These are phyloP conservation scores for Aphaenogaster floridana DNA, from an alignment of 1,140 invertebrate species.

Conservation along the genomic window DNA sequence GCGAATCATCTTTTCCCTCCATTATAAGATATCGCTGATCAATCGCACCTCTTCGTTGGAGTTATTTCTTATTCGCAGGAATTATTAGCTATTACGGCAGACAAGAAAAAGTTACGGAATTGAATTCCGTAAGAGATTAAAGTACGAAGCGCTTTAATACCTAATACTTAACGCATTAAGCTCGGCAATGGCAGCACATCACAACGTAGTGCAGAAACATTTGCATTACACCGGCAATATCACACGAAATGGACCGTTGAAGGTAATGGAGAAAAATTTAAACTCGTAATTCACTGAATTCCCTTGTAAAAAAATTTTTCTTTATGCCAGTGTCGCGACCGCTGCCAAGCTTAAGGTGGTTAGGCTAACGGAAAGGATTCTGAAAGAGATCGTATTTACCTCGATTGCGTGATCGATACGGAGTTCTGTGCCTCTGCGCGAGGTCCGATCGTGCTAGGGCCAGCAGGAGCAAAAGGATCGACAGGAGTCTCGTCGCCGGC, in stretches of 20 bases:
- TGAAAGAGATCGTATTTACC: slow-evolving; percentile 72
- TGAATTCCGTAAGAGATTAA: slow-evolving; percentile 32
- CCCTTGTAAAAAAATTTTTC: neutral
- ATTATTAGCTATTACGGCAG: neutral
- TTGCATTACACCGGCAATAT: slow-evolving; percentile 15
- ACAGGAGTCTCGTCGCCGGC: slow-evolving; percentile 68
- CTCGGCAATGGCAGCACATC: slow-evolving; percentile 42
- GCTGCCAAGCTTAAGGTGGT: slow-evolving; percentile 12
- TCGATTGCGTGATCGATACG: slow-evolving; percentile 66
- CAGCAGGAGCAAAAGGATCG: slow-evolving; percentile 75
- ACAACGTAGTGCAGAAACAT: slow-evolving; percentile 1
- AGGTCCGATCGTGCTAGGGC: slow-evolving; percentile 69
- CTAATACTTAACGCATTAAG: slow-evolving; percentile 40
- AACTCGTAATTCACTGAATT: slow-evolving; percentile 15
- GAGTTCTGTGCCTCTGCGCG: slow-evolving; percentile 71
- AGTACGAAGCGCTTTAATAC: slow-evolving; percentile 1
- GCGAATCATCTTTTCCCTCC: neutral
- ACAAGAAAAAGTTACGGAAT: slow-evolving; percentile 16
- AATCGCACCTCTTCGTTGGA: neutral
- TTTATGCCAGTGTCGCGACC: neutral
- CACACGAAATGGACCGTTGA: neutral
- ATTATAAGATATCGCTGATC: slow-evolving; percentile 16
- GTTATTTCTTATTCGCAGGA: neutral
- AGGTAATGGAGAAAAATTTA: neutral
- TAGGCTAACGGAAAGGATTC: neutral